phyloP scores from a whole-genome alignment of 2,113 vertebrate species.

The Cebus imitator region DNA sequence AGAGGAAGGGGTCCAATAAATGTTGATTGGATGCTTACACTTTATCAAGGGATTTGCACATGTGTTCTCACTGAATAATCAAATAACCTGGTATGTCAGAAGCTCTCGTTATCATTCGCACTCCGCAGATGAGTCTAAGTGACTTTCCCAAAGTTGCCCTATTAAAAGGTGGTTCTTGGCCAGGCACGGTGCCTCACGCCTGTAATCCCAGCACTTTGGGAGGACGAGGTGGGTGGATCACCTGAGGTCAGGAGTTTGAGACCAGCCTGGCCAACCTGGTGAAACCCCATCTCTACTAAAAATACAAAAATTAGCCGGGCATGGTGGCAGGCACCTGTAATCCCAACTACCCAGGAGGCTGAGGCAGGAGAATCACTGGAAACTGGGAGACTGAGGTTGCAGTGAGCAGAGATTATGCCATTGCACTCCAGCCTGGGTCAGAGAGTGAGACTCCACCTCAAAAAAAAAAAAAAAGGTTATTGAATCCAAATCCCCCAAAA shows the following conservation, averaged over 20 bases:
- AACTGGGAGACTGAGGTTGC: rapidly evolving
- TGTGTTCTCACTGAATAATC: background rate
- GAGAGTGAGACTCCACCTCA: background rate
- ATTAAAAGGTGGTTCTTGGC: background rate
- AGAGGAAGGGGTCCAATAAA: background rate
- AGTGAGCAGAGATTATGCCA: background rate
- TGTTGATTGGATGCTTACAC: background rate
- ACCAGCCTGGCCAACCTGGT: background rate
- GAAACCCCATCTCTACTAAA: background rate
- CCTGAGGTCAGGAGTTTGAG: background rate
- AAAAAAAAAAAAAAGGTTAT: background rate
- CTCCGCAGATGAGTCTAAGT: background rate
- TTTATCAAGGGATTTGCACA: background rate
- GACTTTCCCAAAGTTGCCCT: background rate
- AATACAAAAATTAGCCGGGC: background rate
- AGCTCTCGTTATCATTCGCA: background rate
- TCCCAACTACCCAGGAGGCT: background rate
- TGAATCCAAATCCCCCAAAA: background rate
- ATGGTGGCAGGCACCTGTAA: background rate
- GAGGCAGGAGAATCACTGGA: background rate
- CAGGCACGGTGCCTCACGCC: background rate
- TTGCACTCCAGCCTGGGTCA: background rate
- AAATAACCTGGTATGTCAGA: background rate
- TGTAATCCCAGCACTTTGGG: background rate
- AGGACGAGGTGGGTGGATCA: background rate